A percentile compares a stretch with the other conserved stretches of the same genome.
Evolutionary conservation across 2,797 vertebrate genomes (phyloP).

Genomic region (Heliangelus exortis): DNA sequence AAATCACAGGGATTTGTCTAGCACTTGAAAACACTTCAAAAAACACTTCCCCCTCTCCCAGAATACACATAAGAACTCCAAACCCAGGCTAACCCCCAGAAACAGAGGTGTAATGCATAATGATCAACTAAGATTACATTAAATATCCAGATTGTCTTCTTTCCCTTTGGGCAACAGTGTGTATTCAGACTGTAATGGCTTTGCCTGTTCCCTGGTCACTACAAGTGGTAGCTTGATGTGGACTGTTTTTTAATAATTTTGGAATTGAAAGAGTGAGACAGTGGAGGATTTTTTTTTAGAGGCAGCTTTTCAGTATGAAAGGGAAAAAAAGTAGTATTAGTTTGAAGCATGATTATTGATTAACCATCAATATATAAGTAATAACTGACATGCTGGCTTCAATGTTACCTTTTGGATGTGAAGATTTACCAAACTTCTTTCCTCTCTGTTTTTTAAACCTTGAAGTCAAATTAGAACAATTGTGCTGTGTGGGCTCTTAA

Average conservation of each 20-base stretch:
- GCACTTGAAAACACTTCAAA: background rate
- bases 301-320: background rate
- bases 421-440: background rate
- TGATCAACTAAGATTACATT: background rate
- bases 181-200: background rate
- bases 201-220: background rate
- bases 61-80: background rate
- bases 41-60: background rate
- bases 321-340: background rate
- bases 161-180: background rate
- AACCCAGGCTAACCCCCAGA: background rate
- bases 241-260: background rate
- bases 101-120: background rate
- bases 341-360: background rate
- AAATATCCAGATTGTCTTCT: background rate
- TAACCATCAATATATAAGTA: too few relatives aligned
- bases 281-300: background rate
- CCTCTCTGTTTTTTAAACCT: background rate
- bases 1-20: background rate
- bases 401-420: background rate
- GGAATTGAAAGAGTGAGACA: background rate
- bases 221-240: background rate
- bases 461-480: background rate
- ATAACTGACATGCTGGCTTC: background rate
- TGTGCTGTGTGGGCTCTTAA: background rate